Evolutionary conservation across 2,113 vertebrate genomes (phyloP), one percentile per base, ranked within the genome.

Genomic region (Esox niger): DNA sequence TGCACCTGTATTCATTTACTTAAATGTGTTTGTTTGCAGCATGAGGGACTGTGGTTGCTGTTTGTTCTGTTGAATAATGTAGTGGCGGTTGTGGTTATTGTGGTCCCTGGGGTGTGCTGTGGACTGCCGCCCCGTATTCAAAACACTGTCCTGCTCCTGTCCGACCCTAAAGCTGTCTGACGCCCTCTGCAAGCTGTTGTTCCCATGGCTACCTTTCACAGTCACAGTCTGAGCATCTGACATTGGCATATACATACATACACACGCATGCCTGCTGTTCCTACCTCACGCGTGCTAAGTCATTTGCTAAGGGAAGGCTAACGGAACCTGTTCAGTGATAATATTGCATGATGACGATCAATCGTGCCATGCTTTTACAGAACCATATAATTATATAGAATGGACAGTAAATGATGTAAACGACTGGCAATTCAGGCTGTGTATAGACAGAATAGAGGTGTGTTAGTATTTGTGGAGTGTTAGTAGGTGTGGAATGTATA

Each of bases 121-220:
- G 82, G 88, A 88, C 86, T 88, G 84, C 84, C 85, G 83, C 78
- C 80, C 80, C 85, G 73, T 23, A 74, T 75, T 87, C 73, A 82
- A 68, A 49, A 82, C 76, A 83, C 83, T 87, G 78, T 87, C 82
- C 84, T 88, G 75, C 88, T 87, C 82, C 84, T 88, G 76, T 88
- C 78, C 69, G 82, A 85, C 82, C 80, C 84, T 82, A 86, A 88
- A 88, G 86, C 85, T 88, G 84, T 82, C 84, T 86, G 82, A 82
- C 84, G 87, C 81, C 87, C 87, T 85, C 87, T 88, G 84, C 87
- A 86, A 89, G 82, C 86, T 85, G 64, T 83, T 90, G 83, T 89
- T 71, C 78, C 88, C 88, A 90, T 89, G 85, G 87, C 90, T 87
- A 89, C 88, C 87, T 86, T 81, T 90, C 87, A 90, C 86, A 87